These are phyloP conservation scores for Eurytoma californica DNA, from an alignment of 2,888 invertebrate genomes.

Conservation along the genomic window DNA sequence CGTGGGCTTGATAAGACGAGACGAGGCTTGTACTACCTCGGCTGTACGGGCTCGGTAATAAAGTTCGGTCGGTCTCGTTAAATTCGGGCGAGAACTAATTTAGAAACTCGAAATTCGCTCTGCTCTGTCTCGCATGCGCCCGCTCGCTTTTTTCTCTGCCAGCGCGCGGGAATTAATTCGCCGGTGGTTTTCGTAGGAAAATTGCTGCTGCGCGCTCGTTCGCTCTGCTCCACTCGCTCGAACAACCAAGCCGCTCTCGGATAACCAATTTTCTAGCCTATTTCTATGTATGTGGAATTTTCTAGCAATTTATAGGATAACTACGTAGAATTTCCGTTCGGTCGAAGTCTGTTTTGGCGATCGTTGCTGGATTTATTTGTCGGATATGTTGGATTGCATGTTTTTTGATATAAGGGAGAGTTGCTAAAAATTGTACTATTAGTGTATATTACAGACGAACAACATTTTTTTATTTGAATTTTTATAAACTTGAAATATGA, in stretches of 20 bases:
- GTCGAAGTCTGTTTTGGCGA: too few relatives aligned
- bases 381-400: neutral
- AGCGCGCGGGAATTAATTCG: conserved; percentile 36
- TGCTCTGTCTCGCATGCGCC: neutral
- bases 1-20: neutral
- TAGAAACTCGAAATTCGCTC: conserved; percentile 48
- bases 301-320: conserved; percentile 1
- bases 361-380: neutral
- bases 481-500: too few relatives aligned
- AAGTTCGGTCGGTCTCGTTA: conserved; percentile 34
- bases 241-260: neutral
- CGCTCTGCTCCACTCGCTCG: conserved; percentile 13
- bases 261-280: conserved; percentile 36
- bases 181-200: conserved; percentile 39
- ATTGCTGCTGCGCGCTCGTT: conserved; percentile 17
- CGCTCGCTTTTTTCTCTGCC: too few relatives aligned
- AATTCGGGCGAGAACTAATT: conserved; percentile 44
- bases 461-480: too few relatives aligned
- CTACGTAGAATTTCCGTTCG: too few relatives aligned
- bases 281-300: neutral
- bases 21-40: neutral
- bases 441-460: too few relatives aligned
- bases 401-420: conserved; percentile 10
- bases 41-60: conserved; percentile 29
- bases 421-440: too few relatives aligned